Evolutionary conservation across 2,113 vertebrate genomes (phyloP), one percentile per base, ranked within the genome.

Genomic region (Balaenoptera acutorostrata): DNA sequence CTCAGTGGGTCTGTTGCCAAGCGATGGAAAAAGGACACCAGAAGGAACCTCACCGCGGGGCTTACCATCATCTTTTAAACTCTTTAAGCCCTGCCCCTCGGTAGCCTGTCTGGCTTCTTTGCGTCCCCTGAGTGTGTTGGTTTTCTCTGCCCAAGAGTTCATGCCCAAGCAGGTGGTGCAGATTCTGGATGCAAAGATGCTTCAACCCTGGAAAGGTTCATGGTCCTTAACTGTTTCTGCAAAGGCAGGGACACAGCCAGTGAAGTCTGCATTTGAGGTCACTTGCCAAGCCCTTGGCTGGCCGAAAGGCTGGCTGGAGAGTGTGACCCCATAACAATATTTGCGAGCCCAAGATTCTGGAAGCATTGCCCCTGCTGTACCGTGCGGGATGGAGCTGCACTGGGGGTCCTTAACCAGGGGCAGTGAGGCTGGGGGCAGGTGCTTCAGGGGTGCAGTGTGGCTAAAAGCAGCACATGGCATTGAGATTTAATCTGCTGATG

Each of bases 21-120:
- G 44, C 27, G 3, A 27, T 5, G 74, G n/a, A n/a, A 27, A 11
- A 44, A 46, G 36, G 57, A 75, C 0, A 1, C 2, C 0, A 0
- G 18, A 57, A 49, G 46, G 8, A 72, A 59, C 20, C 39, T 39
- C 52, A 20, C 39, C 0, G 6, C 6, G 4, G 77, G 39, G 49
- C 14, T 55, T 1, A 41, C 74, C 14, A 15, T 18, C 29, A 6
- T 14, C 27, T 31, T 46, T 23, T 55, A 21, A 61, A 21, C 2
- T 7, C 36, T 33, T n/a, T 2, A 25, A 68, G 14, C 63, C 63
- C 83, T 10, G 49, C 17, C 23, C 17, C 57, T 36, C 27, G 4
- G 15, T 46, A 25, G 36, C 11, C 46, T 21, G 23, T 36, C 20
- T 36, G 36, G 13, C 49, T 61, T 11, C 33, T n/a, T 61, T 55